These are phyloP conservation scores for Drosophila setosimentum DNA, from an alignment of 2,888 invertebrate species.

Conservation along the genomic window DNA sequence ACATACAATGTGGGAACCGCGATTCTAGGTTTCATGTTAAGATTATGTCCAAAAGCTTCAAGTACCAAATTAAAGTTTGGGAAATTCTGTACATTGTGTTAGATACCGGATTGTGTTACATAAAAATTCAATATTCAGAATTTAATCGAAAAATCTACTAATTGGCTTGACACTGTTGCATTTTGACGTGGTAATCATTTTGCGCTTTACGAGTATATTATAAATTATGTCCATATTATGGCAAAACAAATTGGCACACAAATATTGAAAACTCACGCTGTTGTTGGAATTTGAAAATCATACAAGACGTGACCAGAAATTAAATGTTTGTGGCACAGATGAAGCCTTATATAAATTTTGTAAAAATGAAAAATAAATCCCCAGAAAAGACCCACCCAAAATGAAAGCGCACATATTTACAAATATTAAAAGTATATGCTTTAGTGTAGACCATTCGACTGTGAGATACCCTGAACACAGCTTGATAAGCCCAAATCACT, in stretches of 20 bases:
- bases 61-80: background rate
- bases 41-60: background rate
- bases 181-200: constrained; percentile 6
- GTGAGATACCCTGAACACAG: background rate
- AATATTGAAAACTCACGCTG: constrained; percentile 60
- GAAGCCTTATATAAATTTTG: constrained; percentile 64
- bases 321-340: constrained; percentile 59
- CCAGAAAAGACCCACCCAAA: constrained; percentile 50
- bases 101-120: background rate
- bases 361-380: constrained; percentile 74
- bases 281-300: constrained; percentile 69
- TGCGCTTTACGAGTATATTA: constrained; percentile 32
- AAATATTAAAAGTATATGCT: constrained; percentile 1
- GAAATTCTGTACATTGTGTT: background rate
- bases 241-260: constrained; percentile 44
- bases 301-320: constrained; percentile 78
- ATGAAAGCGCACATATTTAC: constrained; percentile 29
- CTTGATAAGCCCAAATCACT: background rate
- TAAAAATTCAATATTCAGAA: background rate
- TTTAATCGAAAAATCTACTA: background rate
- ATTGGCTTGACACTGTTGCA: background rate
- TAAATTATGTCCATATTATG: constrained; percentile 45
- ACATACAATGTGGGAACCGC: background rate
- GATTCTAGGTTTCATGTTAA: background rate
- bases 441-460: background rate